Base-by-base conservation (phyloP, 2,113 vertebrate species). In the Ceyx cyanopectus region DNA sequence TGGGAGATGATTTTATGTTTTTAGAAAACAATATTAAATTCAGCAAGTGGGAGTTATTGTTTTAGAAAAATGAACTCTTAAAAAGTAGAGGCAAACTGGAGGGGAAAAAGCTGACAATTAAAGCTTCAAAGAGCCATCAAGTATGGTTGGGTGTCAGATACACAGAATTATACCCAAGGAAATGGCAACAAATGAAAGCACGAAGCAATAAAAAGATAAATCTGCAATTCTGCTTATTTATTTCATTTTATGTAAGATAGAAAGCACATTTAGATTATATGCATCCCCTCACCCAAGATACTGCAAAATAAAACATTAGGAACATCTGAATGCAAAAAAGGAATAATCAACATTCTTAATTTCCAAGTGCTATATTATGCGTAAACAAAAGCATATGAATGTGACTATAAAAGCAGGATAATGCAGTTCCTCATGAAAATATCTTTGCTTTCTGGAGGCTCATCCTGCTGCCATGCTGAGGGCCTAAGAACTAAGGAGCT, bases 301-400 rank as follows among this genome's bases (percentile, higher is more conserved):
- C 50, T 78, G 57, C 37, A 79, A 90, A 91, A 80, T 77, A 90
- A 89, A 89, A 74, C 37, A 87, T 80, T 91, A 89, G 37, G 40
- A 84, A 43, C 43, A 83, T 89, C 86, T 80, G 46, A 88, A 89
- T 87, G 81, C 56, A 80, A 93, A 95, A 86, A 12, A 37, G 34
- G 32, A 60, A 87, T 85, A 92, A 94, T 90, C 83, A 94, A 83
- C 72, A 51, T 94, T 93, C 92, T 95, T 92, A 96, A 95, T 95
- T 93, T 93, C 54, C 8, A 76, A 91, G 57, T 26, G 41, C 70
- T 90, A 4, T 69, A 85, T 91, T 94, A 90, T 92, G 37, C 85
- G 70, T 91, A 93, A 96, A 97, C 85, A 96, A 92, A 95, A 81
- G 46, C 57, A 30, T 86, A 86, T 46, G 57, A 96, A 93, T 90